A percentile compares a stretch with the other conserved stretches of the same genome.
phyloP scores from a whole-genome alignment of 2,888 invertebrate species.

The Hoplodrina blanda region DNA sequence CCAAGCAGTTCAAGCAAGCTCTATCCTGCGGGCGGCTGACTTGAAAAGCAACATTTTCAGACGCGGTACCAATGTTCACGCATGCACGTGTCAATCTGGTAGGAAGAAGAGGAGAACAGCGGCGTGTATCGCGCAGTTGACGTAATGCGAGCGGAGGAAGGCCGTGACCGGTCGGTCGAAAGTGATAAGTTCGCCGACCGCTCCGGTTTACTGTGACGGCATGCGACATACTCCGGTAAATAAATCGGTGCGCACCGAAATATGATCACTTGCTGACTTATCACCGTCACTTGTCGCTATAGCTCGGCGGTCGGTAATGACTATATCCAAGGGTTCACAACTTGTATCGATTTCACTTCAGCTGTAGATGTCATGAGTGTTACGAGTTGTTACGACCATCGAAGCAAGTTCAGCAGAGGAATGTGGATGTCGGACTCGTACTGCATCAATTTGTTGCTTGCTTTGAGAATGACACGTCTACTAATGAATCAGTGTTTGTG shows the following conservation, averaged over 20 bases:
- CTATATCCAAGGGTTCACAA: background rate
- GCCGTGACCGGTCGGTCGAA: conserved; percentile 41
- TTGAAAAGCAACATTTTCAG: no score
- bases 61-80: no score
- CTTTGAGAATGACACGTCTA: no score
- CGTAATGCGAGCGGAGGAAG: conserved; percentile 6
- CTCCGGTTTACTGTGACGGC: conserved; percentile 8
- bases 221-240: background rate
- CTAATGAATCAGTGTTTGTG: no score
- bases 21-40: no score
- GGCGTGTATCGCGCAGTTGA: background rate
- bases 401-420: no score
- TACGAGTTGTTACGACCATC: background rate
- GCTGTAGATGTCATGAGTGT: background rate
- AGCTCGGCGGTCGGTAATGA: background rate
- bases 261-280: conserved; percentile 5
- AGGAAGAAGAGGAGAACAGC: no score
- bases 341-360: background rate
- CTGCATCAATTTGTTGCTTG: no score
- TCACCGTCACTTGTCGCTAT: conserved; percentile 5
- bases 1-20: no score
- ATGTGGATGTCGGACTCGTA: no score
- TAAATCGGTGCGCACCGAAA: background rate
- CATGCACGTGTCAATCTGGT: no score
- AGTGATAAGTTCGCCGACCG: conserved; percentile 46